Conservation (phyloP, 2,888 invertebrate genomes). For the Notodonta ziczac region DNA sequence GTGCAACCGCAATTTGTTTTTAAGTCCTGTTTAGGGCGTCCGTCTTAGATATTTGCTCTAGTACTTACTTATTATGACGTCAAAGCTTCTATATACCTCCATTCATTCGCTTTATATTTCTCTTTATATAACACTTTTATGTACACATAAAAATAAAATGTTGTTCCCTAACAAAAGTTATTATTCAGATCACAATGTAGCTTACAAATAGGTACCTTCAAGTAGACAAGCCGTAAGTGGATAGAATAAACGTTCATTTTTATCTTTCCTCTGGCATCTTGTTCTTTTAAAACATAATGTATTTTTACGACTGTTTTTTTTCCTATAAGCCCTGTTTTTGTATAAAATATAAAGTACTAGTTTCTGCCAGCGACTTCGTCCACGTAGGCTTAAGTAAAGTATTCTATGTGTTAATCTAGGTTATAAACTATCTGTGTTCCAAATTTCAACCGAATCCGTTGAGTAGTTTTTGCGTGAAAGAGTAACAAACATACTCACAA, state of each 20-base stretch:
- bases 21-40: not conserved
- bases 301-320: no score
- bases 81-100: not conserved
- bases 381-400: no score
- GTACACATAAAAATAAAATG: not conserved
- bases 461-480: no score
- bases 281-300: no score
- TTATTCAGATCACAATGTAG: slow-evolving; percentile 10
- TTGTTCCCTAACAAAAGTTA: not conserved
- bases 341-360: no score
- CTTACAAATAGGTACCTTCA: not conserved
- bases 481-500: no score
- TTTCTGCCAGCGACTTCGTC: no score
- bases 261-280: no score
- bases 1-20: not conserved
- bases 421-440: no score
- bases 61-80: not conserved
- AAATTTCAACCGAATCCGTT: no score
- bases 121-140: not conserved
- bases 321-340: no score
- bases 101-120: not conserved
- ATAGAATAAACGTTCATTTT: slow-evolving; percentile 5
- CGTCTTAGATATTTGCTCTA: not conserved
- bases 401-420: no score
- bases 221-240: slow-evolving; percentile 6